A percentile compares a stretch with the other conserved stretches of the same genome.
These are phyloP conservation scores for Stenolophus ochropezus DNA, from an alignment of 2,888 invertebrate genomes.

Conservation along the genomic window DNA sequence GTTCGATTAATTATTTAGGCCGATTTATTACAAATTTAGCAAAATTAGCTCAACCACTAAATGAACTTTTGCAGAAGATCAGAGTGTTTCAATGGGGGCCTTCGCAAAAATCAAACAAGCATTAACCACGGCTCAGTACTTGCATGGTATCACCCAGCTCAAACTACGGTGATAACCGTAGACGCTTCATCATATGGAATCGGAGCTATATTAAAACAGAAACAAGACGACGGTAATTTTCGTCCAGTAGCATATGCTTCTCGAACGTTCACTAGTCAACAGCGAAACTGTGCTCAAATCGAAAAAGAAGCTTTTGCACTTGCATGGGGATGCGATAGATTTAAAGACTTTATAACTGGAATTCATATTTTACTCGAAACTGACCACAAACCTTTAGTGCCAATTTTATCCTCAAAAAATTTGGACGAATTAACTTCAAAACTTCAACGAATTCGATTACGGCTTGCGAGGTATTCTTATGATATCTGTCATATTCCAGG, in stretches of 20 bases:
- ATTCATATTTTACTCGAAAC: slow-evolving; percentile 66
- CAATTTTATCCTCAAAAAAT: slow-evolving; percentile 66
- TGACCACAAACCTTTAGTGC: slow-evolving; percentile 68
- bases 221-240: slow-evolving; percentile 11
- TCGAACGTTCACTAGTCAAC: slow-evolving; percentile 64
- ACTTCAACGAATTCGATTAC: slow-evolving; percentile 67
- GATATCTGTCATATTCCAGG: slow-evolving; percentile 65
- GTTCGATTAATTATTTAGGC: slow-evolving; percentile 57
- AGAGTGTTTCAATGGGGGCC: neutral
- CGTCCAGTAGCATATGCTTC: slow-evolving; percentile 66
- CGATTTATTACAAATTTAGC: slow-evolving; percentile 22
- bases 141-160: slow-evolving; percentile 66
- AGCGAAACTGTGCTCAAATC: slow-evolving; percentile 67
- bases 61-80: neutral
- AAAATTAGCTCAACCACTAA: neutral
- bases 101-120: slow-evolving; percentile 2
- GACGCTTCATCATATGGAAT: slow-evolving; percentile 63
- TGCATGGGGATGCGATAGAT: slow-evolving; percentile 66
- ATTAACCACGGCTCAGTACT: slow-evolving; percentile 65
- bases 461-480: slow-evolving; percentile 65
- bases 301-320: slow-evolving; percentile 69
- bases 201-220: slow-evolving; percentile 62
- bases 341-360: slow-evolving; percentile 67
- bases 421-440: slow-evolving; percentile 67
- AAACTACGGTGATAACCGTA: slow-evolving; percentile 62